A percentile compares a stretch with the other conserved stretches of the same genome.
phyloP scores from a whole-genome alignment of 1,140 invertebrate species.

The Dermatophagoides farinae region DNA sequence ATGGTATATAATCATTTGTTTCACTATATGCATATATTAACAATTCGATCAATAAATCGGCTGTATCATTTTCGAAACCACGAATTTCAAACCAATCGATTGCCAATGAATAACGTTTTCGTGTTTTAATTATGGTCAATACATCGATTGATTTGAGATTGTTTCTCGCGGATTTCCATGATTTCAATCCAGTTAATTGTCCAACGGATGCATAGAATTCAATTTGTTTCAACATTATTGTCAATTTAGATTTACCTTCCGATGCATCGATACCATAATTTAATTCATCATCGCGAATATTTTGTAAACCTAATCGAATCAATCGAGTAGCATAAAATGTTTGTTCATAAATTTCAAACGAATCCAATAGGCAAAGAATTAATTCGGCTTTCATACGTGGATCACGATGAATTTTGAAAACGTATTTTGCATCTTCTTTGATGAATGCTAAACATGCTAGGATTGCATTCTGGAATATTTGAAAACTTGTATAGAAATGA shows the following conservation, averaged over 20 bases:
- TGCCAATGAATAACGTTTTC: conserved; percentile 1
- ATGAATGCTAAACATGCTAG: conserved; percentile 7
- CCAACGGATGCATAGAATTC: conserved; percentile 10
- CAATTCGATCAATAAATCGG: conserved; percentile 5
- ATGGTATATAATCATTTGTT: background rate
- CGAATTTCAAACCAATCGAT: conserved; percentile 11
- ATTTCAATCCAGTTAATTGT: conserved; percentile 8
- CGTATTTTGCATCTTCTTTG: conserved; percentile 11
- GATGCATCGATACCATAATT: background rate
- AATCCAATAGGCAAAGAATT: background rate
- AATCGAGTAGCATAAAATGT: conserved; percentile 1
- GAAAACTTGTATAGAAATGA: background rate
- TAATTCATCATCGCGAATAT: background rate
- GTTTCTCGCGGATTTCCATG: conserved; percentile 11
- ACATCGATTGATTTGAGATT: conserved; percentile 11
- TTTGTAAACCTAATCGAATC: conserved; percentile 8
- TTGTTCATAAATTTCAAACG: background rate
- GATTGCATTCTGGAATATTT: conserved; percentile 8
- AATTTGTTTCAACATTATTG: background rate
- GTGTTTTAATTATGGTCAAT: conserved; percentile 14
- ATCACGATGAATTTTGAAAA: conserved; percentile 10
- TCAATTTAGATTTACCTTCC: background rate
- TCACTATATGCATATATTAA: conserved; percentile 12
- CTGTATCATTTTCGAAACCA: conserved; percentile 9
- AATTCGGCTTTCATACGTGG: conserved; percentile 6